Base-by-base conservation (phyloP, 1,140 invertebrate species). In the Drosophila repleta region DNA sequence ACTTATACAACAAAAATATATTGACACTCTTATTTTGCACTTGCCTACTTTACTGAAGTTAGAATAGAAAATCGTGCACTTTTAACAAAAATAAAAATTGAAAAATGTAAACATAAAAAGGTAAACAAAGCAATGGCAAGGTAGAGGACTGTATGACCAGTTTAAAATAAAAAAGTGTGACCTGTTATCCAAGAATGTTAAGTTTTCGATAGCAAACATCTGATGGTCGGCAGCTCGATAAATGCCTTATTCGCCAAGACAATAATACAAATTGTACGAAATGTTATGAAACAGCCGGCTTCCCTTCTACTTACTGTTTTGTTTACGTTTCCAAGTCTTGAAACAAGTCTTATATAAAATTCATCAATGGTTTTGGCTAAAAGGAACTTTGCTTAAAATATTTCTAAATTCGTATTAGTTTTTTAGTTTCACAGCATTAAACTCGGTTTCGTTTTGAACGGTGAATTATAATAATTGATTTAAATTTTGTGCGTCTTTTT, bases 101-200 rank as follows among this genome's bases (percentile, higher is more conserved):
- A 10, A 53, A 71, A 46, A 65, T 51, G 68, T 65, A 71, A 71
- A 71, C 68, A 71, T n/a, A 57, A 71, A 70, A 71, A 71, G 43
- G 68, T 71, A 71, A 71, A 71, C 68, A 71, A 71, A 65, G 61
- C 24, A 37, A 21, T 39, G 8, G 8, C 49, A 35, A 26, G 15
- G 24, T 52, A 17, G 15, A 13, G 11, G 26, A 52, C 26, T 52
- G 49, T 52, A 52, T 52, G 49, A 52, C 49, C 49, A 57, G 45
- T 57, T n/a, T 39, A 7, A 24, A 18, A 26, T 26, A 15, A 20
- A 32, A 11, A 48, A 43, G 62, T 71, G 68, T 71, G 61, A 65
- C 61, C 68, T 64, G n/a, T 45, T 41, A 35, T 2, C 8, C 8
- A 5, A 18, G 46, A n/a, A 56, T 56, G 37, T 57, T 70, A 61